Evolutionary conservation across 2,888 invertebrate species (phyloP), one percentile per base, ranked within the genome.

Genomic region (Drosophila mettleri): DNA sequence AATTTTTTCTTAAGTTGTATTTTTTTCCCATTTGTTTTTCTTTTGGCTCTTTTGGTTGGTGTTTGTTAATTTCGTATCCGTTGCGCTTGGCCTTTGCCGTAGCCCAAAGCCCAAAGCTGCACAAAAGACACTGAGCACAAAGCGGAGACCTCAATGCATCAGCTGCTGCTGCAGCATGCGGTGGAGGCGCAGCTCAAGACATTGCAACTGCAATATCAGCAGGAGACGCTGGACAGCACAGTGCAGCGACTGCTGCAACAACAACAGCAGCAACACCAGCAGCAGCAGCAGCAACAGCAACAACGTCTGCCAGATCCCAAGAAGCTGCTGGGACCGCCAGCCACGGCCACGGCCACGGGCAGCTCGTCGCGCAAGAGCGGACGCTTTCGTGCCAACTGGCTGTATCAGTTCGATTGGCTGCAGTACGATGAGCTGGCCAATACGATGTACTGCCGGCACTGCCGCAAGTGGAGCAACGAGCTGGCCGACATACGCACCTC

Each of bases 401-500:
- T 96, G 33, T 93, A 94, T 46, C 93, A 94, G 27, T 96, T 95
- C 89, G 93, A 94, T n/a, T 96, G 96, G 96, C 91, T 96, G 67
- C 94, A 95, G 84, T 96, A 95, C 82, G 96, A 96, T 81, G 94
- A 94, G 83, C 87, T 91, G 41, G 93, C 93, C 60, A 95, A 96
- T 81, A 93, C 94, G 18, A 96, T 96, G 96, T 96, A 93, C 90
- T 96, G 96, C 90, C 95, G 94, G 80, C 95, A 94, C 84, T 96
- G 96, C 86, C 93, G 96, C 69, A 95, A 95, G 83, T 96, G 96
- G 95, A 95, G 95, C 55, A 93, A 94, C 49, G 94, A 94, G 22
- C 93, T 95, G 76, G 94, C 95, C 14, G 95, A 95, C 69, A 95
- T 95, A 83, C 94, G 95, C 63, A 96, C 96, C n/a, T 95, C 95